These are phyloP conservation scores for Saccostrea cuccullata DNA, from an alignment of 1,140 invertebrate species.

Conservation along the genomic window DNA sequence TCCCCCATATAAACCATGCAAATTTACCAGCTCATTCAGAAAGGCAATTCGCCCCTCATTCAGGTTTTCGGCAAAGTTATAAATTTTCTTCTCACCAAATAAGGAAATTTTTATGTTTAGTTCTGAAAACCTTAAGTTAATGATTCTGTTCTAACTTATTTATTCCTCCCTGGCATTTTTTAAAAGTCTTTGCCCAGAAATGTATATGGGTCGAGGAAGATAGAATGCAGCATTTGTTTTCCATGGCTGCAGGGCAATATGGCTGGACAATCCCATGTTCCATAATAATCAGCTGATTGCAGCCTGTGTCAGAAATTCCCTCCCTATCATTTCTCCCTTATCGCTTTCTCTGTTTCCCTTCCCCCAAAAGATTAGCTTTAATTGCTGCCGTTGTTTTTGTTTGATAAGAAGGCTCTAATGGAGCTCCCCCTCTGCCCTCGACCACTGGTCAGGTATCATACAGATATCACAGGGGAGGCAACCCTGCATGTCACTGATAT, in stretches of 20 bases:
- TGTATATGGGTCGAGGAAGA: not conserved
- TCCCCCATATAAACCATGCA: not conserved
- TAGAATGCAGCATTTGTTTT: conserved; percentile 15
- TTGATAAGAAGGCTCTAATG: conserved; percentile 2
- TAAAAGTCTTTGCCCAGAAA: not conserved
- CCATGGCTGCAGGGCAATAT: conserved; percentile 23
- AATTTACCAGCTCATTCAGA: not conserved
- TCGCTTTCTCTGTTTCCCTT: conserved; percentile 6
- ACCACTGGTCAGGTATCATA: conserved; percentile 15
- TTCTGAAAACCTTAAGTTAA: not conserved
- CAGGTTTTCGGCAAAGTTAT: conserved; percentile 4
- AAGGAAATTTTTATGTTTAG: not conserved
- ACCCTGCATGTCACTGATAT: not conserved
- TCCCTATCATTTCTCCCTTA: conserved; percentile 11
- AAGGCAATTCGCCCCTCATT: conserved; percentile 9
- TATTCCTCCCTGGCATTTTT: not conserved
- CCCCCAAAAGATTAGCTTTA: conserved; percentile 33
- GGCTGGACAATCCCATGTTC: conserved; percentile 18
- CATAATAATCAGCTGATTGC: not conserved
- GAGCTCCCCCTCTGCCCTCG: not conserved
- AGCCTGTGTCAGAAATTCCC: conserved; percentile 31
- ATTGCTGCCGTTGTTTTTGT: conserved; percentile 22
- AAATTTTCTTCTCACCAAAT: conserved; percentile 29
- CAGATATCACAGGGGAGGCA: conserved; percentile 17
- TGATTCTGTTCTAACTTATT: not conserved